Percentiles rank a stretch among this genome's conserved stretches.
Conservation (phyloP, 1,140 invertebrate genomes). For the Drosophila tani region DNA sequence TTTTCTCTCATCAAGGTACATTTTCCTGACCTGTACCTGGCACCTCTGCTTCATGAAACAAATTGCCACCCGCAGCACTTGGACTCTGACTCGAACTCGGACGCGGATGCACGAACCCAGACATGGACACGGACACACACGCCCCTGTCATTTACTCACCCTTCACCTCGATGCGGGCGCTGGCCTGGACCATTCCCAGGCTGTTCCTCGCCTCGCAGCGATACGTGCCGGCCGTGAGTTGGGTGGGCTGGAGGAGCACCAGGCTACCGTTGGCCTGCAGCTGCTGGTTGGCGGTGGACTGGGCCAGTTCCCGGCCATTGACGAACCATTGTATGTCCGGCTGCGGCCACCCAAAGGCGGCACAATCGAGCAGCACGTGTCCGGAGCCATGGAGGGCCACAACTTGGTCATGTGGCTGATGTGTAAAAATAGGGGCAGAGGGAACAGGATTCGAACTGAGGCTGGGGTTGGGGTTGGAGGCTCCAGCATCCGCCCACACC, state of each 20-base stretch:
- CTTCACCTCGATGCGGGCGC: conserved; percentile 89
- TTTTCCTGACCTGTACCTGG: not conserved
- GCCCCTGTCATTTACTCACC: conserved; percentile 86
- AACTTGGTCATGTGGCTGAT: conserved; percentile 70
- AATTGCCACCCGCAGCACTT: not conserved
- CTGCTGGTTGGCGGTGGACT: conserved; percentile 85
- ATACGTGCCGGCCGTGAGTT: conserved; percentile 89
- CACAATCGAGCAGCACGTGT: conserved; percentile 87
- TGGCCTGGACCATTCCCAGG: conserved; percentile 88
- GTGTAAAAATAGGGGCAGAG: conserved; percentile 60
- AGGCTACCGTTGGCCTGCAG: conserved; percentile 88
- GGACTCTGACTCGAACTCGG: not conserved
- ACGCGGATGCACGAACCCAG: not conserved
- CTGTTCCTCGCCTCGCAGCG: conserved; percentile 90
- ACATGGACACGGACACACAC: not conserved
- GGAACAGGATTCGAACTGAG: not conserved
- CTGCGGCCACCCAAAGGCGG: conserved; percentile 88
- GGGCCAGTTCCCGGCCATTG: conserved; percentile 87
- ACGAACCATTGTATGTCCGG: conserved; percentile 90
- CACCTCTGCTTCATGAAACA: not conserved
- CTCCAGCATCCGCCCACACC: conserved; percentile 35
- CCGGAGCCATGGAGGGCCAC: conserved; percentile 85
- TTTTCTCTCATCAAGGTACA: too few species aligned
- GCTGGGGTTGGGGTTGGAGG: not conserved
- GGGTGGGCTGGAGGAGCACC: conserved; percentile 87